phyloP scores from a whole-genome alignment of 2,888 invertebrate species.

The Nomada lathburiana region DNA sequence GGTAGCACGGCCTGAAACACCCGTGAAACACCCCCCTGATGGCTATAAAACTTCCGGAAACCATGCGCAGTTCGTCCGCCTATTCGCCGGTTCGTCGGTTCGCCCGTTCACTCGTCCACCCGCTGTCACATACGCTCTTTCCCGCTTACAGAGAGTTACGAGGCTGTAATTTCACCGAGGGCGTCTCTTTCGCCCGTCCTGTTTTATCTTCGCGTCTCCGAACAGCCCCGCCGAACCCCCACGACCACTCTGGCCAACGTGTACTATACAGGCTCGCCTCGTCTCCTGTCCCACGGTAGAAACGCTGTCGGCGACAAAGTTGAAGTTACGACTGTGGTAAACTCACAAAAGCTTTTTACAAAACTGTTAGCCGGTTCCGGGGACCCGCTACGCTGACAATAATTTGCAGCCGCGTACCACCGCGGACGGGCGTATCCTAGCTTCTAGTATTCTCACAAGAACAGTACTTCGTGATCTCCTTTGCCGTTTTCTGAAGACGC shows the following conservation, averaged over 20 bases:
- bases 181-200: constrained; percentile 63
- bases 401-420: constrained; percentile 61
- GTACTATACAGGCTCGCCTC: constrained; percentile 50
- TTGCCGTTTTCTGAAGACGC: constrained; percentile 27
- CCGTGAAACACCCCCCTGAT: constrained; percentile 72
- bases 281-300: constrained; percentile 69
- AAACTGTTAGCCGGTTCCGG: constrained; percentile 75
- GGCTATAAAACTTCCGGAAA: constrained; percentile 78
- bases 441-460: constrained; percentile 60
- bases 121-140: constrained; percentile 80
- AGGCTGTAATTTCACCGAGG: constrained; percentile 79
- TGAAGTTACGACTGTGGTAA: constrained; percentile 79
- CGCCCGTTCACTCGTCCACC: constrained; percentile 73
- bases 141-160: constrained; percentile 82
- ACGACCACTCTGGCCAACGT: constrained; percentile 32
- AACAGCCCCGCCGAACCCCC: constrained; percentile 39
- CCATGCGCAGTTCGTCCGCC: constrained; percentile 71
- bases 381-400: constrained; percentile 53
- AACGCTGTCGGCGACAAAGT: constrained; percentile 77
- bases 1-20: constrained; percentile 70
- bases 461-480: constrained; percentile 63
- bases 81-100: constrained; percentile 65
- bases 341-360: constrained; percentile 83
- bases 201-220: constrained; percentile 62
- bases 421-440: constrained; percentile 56